Evolutionary conservation across 2,888 invertebrate species (phyloP).

Genomic region (Drosophila histrio): DNA sequence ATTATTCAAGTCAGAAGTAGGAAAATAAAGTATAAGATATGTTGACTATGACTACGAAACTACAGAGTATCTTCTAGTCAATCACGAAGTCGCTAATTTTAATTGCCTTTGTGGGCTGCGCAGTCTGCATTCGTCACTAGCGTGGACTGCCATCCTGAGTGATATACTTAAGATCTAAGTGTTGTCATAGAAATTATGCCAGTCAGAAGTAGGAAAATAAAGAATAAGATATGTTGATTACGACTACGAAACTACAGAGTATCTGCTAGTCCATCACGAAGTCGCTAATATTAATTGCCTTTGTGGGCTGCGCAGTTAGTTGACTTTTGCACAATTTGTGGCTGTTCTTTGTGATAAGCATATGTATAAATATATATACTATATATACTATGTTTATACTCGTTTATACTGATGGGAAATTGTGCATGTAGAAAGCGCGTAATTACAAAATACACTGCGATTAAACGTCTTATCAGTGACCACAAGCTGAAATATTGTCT

Average conservation of each 20-base stretch:
- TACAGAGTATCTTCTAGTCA: neutral
- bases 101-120: constrained; percentile 25
- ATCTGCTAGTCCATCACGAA: neutral
- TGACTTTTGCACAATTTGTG: constrained; percentile 47
- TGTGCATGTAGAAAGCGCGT: constrained; percentile 17
- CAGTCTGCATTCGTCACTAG: too few relatives aligned
- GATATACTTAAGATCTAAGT: too few relatives aligned
- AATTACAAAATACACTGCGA: constrained; percentile 52
- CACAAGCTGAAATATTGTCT: constrained; percentile 31
- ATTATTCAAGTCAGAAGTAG: neutral
- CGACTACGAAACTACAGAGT: neutral
- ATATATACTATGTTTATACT: neutral
- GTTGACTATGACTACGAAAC: neutral
- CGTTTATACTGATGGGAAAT: neutral
- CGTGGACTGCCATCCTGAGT: too few relatives aligned
- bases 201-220: neutral
- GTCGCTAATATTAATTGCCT: constrained; percentile 6
- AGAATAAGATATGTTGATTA: neutral
- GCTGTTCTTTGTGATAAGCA: constrained; percentile 35
- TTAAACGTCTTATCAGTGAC: constrained; percentile 41
- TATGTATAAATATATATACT: constrained; percentile 2
- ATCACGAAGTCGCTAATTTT: neutral
- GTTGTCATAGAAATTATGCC: too few relatives aligned
- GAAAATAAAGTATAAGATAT: neutral
- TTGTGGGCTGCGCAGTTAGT: constrained; percentile 43